A percentile compares a stretch with the other conserved stretches of the same genome.
phyloP scores from a whole-genome alignment of 2,797 vertebrate genomes.

The Pantherophis alleghaniensis region DNA sequence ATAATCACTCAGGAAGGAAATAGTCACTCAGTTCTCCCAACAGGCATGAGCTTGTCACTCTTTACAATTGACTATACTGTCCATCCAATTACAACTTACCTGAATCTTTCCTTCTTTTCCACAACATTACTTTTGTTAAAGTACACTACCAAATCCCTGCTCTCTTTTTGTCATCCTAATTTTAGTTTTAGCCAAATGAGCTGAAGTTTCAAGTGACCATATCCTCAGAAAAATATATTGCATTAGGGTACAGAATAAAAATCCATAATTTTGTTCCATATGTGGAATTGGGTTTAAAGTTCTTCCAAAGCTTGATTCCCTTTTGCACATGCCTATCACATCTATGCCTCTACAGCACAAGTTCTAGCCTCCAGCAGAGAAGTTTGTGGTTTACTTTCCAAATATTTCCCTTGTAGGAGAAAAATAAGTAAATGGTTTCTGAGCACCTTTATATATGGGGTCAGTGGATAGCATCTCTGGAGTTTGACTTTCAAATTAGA shows the following conservation, averaged over 20 bases:
- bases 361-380: background rate
- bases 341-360: background rate
- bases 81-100: background rate
- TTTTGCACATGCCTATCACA: background rate
- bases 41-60: background rate
- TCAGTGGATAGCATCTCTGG: background rate
- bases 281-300: background rate
- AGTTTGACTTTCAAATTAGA: background rate
- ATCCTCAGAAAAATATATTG: constrained; percentile 55
- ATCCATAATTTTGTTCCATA: background rate
- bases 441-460: background rate
- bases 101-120: background rate
- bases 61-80: background rate
- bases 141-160: background rate
- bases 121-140: background rate
- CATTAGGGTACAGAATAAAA: background rate
- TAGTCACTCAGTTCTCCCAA: background rate
- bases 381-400: background rate
- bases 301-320: background rate
- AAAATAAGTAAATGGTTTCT: background rate
- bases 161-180: background rate
- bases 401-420: background rate
- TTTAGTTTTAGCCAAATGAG: background rate
- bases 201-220: background rate
- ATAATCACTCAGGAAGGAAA: background rate